Percentiles rank a stretch among this genome's conserved stretches.
Conservation (phyloP, 2,113 vertebrate genomes). For the Chiloscyllium plagiosum region DNA sequence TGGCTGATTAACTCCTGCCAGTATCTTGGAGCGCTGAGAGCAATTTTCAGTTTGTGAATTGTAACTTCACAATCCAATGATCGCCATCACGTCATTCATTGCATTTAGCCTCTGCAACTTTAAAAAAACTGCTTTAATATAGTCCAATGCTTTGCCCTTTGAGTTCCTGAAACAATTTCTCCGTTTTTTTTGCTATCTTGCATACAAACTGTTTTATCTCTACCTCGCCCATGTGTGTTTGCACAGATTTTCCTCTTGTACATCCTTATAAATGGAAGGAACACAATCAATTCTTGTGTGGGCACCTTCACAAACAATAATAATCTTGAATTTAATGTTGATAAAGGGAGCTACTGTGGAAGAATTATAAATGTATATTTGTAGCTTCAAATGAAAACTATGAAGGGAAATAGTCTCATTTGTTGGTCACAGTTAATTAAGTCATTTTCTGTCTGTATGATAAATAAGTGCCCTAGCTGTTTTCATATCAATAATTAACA, state of each 20-base stretch:
- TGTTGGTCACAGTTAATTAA: conserved; percentile 21
- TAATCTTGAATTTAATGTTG: neutral
- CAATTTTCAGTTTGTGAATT: neutral
- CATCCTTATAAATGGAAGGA: no score
- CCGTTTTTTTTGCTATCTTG: neutral
- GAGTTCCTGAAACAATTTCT: neutral
- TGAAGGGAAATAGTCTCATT: neutral
- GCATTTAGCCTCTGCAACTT: neutral
- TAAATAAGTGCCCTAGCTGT: conserved; percentile 34
- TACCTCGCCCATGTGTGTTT: neutral
- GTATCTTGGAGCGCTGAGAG: neutral
- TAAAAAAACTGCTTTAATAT: neutral
- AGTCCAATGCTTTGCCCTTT: neutral
- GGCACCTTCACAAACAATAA: neutral
- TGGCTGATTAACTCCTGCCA: neutral
- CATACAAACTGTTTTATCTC: neutral
- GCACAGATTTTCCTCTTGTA: neutral
- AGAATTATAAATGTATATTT: neutral
- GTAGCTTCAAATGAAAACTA: conserved; percentile 19
- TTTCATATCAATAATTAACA: conserved; percentile 38
- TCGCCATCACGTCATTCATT: neutral
- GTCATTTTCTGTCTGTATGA: conserved; percentile 31
- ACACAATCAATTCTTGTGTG: neutral
- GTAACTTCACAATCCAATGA: neutral
- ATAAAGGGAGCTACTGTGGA: neutral